Evolutionary conservation across 1,140 invertebrate genomes (phyloP), one percentile per base, ranked within the genome.

Genomic region (Stenopsyche tienmushanensis): DNA sequence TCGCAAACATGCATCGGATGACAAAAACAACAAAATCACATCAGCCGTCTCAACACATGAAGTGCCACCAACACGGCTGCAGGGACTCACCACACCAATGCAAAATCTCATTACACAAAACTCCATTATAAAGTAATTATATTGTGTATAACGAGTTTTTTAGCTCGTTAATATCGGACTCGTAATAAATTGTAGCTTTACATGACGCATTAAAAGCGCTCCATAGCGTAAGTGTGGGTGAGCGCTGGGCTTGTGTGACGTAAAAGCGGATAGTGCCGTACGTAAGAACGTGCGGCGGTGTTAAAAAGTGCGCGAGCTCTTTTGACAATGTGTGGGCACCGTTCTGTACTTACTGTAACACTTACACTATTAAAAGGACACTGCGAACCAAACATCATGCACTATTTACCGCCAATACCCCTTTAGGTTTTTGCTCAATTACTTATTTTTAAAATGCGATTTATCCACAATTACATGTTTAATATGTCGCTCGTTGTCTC

Each of bases 101-200:
- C 67, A 62, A 70, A 67, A 67, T 71, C 64, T 71, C 70, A 71
- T 69, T 69, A 71, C 58, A 65, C 60, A 64, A 64, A 69, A 65
- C 67, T 69, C 65, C 67, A 71, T 71, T 67, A 71, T 71, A 71
- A 71, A 71, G 70, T 71, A 69, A 71, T 72, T 72, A 72, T 70
- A 70, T 67, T 66, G 70, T 49, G 62, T 70, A 66, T 67, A 70
- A 70, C 67, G 71, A 72, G 70, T 72, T 72, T 72, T 71, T 72
- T 70, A 65, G 67, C 65, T 70, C 65, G 71, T 71, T 71, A 71
- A 71, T 71, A 70, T 70, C 47, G 58, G 57, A 65, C 50, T 64
- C 53, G 65, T 67, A 67, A 72, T 72, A 72, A 70, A 72, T 72
- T 72, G 65, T 67, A 64, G 58, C 58, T 65, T 71, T 69, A 69